Evolutionary conservation across 1,140 invertebrate species (phyloP), one percentile per base, ranked within the genome.

Genomic region (Drosophila sp.): DNA sequence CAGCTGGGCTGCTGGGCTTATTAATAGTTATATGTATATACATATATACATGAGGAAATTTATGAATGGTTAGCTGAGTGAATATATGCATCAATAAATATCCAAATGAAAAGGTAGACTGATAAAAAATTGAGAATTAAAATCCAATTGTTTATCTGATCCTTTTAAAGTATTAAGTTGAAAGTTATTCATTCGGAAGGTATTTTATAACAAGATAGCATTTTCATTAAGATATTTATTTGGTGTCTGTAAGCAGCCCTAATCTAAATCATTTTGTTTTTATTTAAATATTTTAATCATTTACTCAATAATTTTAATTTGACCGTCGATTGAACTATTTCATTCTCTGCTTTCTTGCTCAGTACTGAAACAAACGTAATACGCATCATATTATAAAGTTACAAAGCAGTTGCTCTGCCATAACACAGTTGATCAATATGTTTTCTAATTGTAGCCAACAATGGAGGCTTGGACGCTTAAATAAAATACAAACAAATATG

Each of bases 381-480:
- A 25, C n/a, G 40, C 38, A 27, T 56, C 36, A 41, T 41, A 32
- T 61, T 48, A 14, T 51, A 34, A 38, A 36, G 45, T 38, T 62
- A 58, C 36, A 51, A 66, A 57, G 53, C 69, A 72, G 69, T 53
- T 66, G 53, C 45, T 51, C 45, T 43, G 51, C 43, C 38, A 38
- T 34, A 72, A 62, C 34, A 57, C 50, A 70, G 78, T 87, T 87
- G 82, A 89, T 73, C 83, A 89, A 89, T 89, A 87, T 58, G 78
- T 83, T 90, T 80, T 87, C 75, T 90, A 87, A 90, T 91, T 91
- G 89, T 91, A 91, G 91, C 91, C 90, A 82, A 76, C 90, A 76
- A 91, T 92, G 91, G 91, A 92, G 81, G 91, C 91, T 92, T 92
- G 91, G 91, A 92, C 91, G 90, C 91, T 92, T 92, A 92, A 92